Conservation (phyloP, 23 tunicate genomes). For the Aplidium turbinatum region DNA sequence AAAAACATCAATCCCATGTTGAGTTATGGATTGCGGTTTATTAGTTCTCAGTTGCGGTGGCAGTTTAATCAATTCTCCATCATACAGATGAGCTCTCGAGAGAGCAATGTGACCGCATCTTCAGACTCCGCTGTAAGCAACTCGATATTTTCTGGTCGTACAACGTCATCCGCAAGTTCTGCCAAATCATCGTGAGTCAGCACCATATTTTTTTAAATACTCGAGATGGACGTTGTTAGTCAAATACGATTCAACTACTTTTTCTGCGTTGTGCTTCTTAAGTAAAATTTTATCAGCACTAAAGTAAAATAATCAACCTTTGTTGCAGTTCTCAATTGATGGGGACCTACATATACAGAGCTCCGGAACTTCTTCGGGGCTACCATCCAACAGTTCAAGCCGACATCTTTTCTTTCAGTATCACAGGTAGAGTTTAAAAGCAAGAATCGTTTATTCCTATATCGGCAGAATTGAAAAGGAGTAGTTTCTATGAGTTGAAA, state of each 20-base stretch:
- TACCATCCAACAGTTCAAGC: slow-evolving; percentile 47
- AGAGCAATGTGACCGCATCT: not conserved
- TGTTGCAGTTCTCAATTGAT: slow-evolving; percentile 54
- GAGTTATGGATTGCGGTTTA: too few species aligned
- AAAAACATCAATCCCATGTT: too few species aligned
- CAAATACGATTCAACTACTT: too few species aligned
- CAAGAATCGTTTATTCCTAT: not conserved
- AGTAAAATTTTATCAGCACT: too few species aligned
- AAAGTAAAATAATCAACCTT: too few species aligned
- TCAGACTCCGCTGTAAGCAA: slow-evolving; percentile 13
- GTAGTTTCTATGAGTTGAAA: not conserved
- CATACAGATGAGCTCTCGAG: too few species aligned
- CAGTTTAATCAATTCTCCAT: too few species aligned
- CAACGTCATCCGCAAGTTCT: slow-evolving; percentile 24
- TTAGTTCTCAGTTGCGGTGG: too few species aligned
- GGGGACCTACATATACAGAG: slow-evolving; percentile 86
- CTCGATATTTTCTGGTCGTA: slow-evolving; percentile 11
- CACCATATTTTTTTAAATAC: too few species aligned
- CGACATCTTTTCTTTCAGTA: slow-evolving; percentile 74
- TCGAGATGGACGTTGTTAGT: not conserved
- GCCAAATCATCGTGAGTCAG: slow-evolving; percentile 13
- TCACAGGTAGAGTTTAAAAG: slow-evolving; percentile 68
- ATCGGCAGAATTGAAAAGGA: not conserved
- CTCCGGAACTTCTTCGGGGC: slow-evolving; percentile 84
- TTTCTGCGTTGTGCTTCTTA: too few species aligned